phyloP scores from a whole-genome alignment of 1,140 invertebrate genomes.

The Drosophila gunungcola region DNA sequence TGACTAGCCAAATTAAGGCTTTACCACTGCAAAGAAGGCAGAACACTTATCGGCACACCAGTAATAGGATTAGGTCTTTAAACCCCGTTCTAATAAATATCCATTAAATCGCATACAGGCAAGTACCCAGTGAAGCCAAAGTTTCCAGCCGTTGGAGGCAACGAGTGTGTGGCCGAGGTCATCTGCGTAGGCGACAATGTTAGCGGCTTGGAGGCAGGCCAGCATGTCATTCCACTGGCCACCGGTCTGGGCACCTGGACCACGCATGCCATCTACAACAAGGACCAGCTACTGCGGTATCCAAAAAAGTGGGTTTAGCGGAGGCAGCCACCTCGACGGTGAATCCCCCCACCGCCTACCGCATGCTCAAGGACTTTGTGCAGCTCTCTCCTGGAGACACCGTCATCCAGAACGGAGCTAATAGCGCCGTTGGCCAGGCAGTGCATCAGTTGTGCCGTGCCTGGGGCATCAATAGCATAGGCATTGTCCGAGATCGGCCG shows the following conservation, averaged over 20 bases:
- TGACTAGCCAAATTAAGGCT: no score
- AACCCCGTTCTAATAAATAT: neutral
- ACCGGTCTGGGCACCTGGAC: slow-evolving; percentile 94
- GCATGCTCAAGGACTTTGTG: slow-evolving; percentile 97
- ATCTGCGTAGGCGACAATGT: slow-evolving; percentile 90
- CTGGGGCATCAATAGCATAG: slow-evolving; percentile 92
- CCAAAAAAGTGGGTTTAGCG: slow-evolving; percentile 88
- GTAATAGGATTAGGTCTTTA: no score
- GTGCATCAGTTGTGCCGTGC: slow-evolving; percentile 95
- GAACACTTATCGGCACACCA: no score
- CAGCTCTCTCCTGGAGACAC: slow-evolving; percentile 91
- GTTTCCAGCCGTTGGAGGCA: slow-evolving; percentile 94
- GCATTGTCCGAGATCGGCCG: slow-evolving; percentile 94
- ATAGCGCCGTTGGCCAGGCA: slow-evolving; percentile 97
- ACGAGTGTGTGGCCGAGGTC: slow-evolving; percentile 96
- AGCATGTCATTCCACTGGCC: slow-evolving; percentile 92
- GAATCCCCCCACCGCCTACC: slow-evolving; percentile 98
- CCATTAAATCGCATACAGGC: slow-evolving; percentile 78
- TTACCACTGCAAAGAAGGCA: no score
- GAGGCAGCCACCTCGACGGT: slow-evolving; percentile 95
- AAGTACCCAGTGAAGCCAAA: slow-evolving; percentile 95
- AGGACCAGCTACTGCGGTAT: slow-evolving; percentile 89
- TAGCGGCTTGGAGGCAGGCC: slow-evolving; percentile 88
- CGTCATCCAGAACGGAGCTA: slow-evolving; percentile 98
- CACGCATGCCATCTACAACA: slow-evolving; percentile 88